phyloP scores from a whole-genome alignment of 92 coral and sea anemone species.

The Epizoanthus rinbou region DNA sequence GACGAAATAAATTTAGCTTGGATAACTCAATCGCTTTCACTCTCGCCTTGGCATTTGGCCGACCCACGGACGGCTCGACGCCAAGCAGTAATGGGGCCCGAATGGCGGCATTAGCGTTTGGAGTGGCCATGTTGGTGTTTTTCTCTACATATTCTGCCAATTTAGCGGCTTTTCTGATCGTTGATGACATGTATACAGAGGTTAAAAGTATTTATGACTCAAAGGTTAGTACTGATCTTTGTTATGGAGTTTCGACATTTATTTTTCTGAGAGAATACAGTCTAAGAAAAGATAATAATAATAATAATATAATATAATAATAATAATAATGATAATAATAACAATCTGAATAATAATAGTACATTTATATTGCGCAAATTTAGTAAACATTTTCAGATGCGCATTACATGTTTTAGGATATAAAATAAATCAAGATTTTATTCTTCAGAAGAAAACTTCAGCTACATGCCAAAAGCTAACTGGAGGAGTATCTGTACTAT shows the following conservation, averaged over 20 bases:
- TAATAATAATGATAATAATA: too few species aligned
- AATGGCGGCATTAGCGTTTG: slow-evolving; percentile 86
- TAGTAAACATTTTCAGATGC: too few species aligned
- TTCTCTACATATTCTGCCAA: slow-evolving; percentile 85
- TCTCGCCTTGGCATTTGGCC: slow-evolving; percentile 83
- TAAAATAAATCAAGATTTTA: too few species aligned
- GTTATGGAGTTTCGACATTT: not conserved
- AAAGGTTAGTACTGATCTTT: slow-evolving; percentile 50
- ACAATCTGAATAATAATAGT: too few species aligned
- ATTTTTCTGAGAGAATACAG: too few species aligned
- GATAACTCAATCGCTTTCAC: slow-evolving; percentile 84
- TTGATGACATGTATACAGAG: slow-evolving; percentile 76
- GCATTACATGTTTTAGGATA: too few species aligned
- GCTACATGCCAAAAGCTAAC: too few species aligned
- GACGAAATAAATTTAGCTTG: slow-evolving; percentile 52
- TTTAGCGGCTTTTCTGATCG: slow-evolving; percentile 83
- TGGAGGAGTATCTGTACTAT: too few species aligned
- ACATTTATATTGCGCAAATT: too few species aligned
- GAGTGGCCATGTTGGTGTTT: slow-evolving; percentile 86
- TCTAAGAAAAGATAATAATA: not conserved
- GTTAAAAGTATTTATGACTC: slow-evolving; percentile 79
- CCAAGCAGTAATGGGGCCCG: slow-evolving; percentile 87
- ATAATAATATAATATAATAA: too few species aligned
- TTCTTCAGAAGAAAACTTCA: too few species aligned
- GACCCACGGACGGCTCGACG: slow-evolving; percentile 86